Percentiles rank a stretch among this genome's conserved stretches.
Conservation (phyloP, 2,797 vertebrate species). For the Triplophysa yarkandensis region DNA sequence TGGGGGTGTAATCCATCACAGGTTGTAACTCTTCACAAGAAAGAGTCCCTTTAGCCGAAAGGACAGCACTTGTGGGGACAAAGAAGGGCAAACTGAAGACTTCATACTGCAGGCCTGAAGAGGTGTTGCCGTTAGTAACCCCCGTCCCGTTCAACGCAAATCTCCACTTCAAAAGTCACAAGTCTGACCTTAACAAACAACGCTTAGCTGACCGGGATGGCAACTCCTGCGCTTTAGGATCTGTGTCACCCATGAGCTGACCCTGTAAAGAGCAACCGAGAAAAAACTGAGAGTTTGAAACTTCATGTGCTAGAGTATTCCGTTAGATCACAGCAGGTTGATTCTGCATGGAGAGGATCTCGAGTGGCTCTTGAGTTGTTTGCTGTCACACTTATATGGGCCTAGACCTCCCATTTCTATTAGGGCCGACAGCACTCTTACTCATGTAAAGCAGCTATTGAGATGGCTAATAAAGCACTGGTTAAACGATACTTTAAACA, state of each 20-base stretch:
- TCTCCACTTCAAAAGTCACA: conserved; percentile 76
- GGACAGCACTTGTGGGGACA: conserved; percentile 81
- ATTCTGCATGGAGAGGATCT: not conserved
- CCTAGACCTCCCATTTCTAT: not conserved
- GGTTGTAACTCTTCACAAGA: conserved; percentile 79
- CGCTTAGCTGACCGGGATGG: conserved; percentile 5
- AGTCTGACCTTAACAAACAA: conserved; percentile 72
- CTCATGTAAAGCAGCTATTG: not conserved
- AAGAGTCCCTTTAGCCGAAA: conserved; percentile 77
- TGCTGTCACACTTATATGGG: not conserved
- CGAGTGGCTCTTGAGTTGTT: not conserved
- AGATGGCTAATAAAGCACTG: not conserved
- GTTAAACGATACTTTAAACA: not conserved
- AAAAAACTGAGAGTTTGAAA: not conserved
- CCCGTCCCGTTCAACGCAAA: conserved; percentile 78
- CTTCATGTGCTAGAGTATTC: not conserved
- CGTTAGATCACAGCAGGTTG: not conserved
- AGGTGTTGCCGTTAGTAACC: conserved; percentile 83
- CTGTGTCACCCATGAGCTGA: not conserved
- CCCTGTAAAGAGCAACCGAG: not conserved
- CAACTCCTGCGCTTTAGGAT: not conserved
- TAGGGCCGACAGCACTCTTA: not conserved
- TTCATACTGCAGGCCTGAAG: conserved; percentile 80
- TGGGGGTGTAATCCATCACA: conserved; percentile 80
- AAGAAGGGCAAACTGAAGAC: conserved; percentile 80